A percentile compares a stretch with the other conserved stretches of the same genome.
phyloP scores from a whole-genome alignment of 2,113 vertebrate genomes.

The Tragelaphus imberbis region DNA sequence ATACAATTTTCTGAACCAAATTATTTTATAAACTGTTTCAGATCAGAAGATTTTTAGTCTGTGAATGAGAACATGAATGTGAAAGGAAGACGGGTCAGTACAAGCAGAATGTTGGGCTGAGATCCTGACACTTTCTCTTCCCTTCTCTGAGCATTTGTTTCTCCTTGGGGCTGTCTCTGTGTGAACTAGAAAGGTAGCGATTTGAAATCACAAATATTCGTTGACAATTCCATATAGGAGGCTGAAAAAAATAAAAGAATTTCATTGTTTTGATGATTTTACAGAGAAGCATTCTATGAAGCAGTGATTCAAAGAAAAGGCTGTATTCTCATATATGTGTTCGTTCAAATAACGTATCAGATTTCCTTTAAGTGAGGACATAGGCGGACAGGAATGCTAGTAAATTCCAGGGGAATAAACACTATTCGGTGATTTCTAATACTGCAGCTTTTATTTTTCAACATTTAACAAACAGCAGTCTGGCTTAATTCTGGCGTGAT shows the following conservation, averaged over 20 bases:
- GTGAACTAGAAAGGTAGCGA: not conserved
- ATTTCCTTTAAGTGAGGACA: not conserved
- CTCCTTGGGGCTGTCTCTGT: not conserved
- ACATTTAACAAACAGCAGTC: not conserved
- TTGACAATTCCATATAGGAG: not conserved
- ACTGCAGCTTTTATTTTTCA: slow-evolving; percentile 35
- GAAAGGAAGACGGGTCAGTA: not conserved
- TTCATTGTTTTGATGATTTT: not conserved
- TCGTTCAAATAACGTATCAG: not conserved
- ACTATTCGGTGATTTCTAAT: not conserved
- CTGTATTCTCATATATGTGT: not conserved
- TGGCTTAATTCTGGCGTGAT: not conserved
- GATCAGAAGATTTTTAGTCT: not conserved
- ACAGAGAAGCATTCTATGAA: not conserved
- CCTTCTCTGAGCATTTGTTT: not conserved
- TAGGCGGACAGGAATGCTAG: not conserved
- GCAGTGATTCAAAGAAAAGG: not conserved
- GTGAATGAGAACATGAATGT: not conserved
- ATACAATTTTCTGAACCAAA: not conserved
- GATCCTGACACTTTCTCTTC: not conserved
- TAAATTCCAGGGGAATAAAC: not conserved
- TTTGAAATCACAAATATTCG: not conserved
- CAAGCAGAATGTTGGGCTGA: not conserved
- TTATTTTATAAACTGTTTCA: not conserved
- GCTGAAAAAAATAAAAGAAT: not conserved